A percentile compares a stretch with the other conserved stretches of the same genome.
phyloP scores from a whole-genome alignment of 2,113 vertebrate genomes.

The Pavo muticus region DNA sequence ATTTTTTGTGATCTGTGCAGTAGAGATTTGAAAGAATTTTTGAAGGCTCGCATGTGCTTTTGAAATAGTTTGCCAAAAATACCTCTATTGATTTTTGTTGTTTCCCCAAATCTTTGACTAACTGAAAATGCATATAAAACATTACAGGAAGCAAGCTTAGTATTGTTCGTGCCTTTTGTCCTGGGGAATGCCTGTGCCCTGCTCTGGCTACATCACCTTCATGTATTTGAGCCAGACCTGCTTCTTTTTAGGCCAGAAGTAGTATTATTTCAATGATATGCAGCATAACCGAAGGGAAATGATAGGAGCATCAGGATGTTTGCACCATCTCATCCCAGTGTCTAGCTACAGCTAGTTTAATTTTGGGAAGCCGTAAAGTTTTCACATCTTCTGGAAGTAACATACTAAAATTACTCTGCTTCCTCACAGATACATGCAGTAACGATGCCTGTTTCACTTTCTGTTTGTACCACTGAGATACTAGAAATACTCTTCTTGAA shows the following conservation, averaged over 20 bases:
- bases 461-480: background rate
- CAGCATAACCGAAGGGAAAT: background rate
- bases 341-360: background rate
- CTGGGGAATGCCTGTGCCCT: background rate
- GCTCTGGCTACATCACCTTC: background rate
- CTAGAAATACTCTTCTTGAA: background rate
- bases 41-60: background rate
- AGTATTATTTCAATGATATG: background rate
- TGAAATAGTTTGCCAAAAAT: background rate
- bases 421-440: background rate
- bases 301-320: background rate
- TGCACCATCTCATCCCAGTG: background rate
- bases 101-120: background rate
- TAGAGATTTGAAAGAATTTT: background rate
- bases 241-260: background rate
- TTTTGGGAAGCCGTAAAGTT: background rate
- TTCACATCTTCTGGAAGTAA: background rate
- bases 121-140: background rate
- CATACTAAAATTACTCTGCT: background rate
- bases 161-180: background rate
- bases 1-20: background rate
- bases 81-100: background rate
- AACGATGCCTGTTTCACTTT: background rate
- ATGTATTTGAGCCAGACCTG: background rate
- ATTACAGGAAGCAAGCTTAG: background rate